These are phyloP conservation scores for Leptarthrus brevirostris DNA, from an alignment of 2,888 invertebrate genomes.

Conservation along the genomic window DNA sequence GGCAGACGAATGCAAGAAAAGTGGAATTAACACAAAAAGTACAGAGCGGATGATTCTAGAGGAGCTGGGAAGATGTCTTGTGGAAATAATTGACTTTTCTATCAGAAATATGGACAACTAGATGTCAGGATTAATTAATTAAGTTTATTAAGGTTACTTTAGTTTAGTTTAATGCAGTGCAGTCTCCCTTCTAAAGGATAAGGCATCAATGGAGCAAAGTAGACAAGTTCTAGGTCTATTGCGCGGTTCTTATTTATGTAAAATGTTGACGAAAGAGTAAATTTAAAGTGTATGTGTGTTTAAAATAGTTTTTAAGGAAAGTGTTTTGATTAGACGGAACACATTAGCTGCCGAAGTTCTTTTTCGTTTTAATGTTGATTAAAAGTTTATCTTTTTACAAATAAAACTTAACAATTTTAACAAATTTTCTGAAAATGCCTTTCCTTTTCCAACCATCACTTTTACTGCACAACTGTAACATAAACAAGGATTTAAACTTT, in stretches of 20 bases:
- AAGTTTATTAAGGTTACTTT: too few species aligned
- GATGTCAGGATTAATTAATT: not conserved
- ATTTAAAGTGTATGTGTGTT: not conserved
- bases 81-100: constrained; percentile 87
- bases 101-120: constrained; percentile 63
- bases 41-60: constrained; percentile 81
- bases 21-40: constrained; percentile 74
- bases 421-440: too few species aligned
- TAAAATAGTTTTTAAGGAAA: not conserved
- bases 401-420: too few species aligned
- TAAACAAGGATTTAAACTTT: too few species aligned
- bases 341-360: too few species aligned
- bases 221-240: constrained; percentile 5
- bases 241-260: not conserved
- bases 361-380: too few species aligned
- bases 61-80: constrained; percentile 94
- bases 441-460: too few species aligned
- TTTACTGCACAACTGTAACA: too few species aligned
- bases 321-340: too few species aligned
- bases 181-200: constrained; percentile 26
- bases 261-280: not conserved
- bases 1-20: constrained; percentile 84
- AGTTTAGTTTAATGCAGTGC: constrained; percentile 10
- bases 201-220: not conserved
- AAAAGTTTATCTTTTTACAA: too few species aligned